Conservation (phyloP, 2,797 vertebrate genomes). For the Champsocephalus gunnari region DNA sequence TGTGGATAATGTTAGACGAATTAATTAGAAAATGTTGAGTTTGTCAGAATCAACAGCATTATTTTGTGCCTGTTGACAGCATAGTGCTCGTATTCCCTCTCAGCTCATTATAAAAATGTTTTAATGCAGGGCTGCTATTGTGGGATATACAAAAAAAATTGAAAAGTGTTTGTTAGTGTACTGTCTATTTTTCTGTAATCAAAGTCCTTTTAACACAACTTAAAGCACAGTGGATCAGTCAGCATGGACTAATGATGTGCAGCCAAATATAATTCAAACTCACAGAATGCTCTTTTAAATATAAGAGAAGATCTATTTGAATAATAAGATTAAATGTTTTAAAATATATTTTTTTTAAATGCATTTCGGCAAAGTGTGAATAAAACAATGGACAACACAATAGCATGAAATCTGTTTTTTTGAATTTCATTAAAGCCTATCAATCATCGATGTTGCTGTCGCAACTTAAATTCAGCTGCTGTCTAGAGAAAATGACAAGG, state of each 20-base stretch:
- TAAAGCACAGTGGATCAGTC: constrained; percentile 8
- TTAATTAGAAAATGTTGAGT: no score
- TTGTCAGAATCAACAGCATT: no score
- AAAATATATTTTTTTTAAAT: not conserved
- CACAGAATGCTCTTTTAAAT: not conserved
- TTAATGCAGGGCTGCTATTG: not conserved
- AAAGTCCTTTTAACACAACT: not conserved
- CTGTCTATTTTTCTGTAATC: constrained; percentile 8
- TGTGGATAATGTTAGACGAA: no score
- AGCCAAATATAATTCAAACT: constrained; percentile 1
- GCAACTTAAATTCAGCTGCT: no score
- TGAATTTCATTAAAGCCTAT: no score
- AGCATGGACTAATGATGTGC: not conserved
- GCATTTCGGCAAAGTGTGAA: not conserved
- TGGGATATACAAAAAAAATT: not conserved
- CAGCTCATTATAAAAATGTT: not conserved
- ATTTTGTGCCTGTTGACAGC: not conserved
- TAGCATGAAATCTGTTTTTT: no score
- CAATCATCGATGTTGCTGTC: no score
- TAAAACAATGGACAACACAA: not conserved
- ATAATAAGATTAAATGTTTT: no score
- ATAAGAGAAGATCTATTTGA: not conserved
- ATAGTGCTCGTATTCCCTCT: not conserved
- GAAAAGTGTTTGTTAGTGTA: not conserved
- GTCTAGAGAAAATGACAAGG: no score